phyloP scores from a whole-genome alignment of 2,888 invertebrate species.

The Glyphotaelius pellucidus region DNA sequence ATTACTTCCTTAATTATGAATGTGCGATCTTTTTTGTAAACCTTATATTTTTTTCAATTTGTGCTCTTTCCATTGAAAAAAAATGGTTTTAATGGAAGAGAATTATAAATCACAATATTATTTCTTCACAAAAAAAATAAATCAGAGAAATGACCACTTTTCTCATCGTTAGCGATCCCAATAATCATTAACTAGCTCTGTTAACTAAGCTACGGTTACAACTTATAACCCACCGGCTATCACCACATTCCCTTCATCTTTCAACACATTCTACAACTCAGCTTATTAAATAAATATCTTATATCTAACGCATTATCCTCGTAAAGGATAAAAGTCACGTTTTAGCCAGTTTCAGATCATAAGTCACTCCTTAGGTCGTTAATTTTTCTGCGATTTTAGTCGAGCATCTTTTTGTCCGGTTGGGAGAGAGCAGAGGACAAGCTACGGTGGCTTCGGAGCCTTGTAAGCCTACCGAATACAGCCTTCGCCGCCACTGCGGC shows the following conservation, averaged over 20 bases:
- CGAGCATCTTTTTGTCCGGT: not conserved
- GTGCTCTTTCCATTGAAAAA: no score
- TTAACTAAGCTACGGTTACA: not conserved
- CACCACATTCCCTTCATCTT: not conserved
- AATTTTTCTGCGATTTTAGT: conserved; percentile 22
- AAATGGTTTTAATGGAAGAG: no score
- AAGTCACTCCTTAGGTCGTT: conserved; percentile 18
- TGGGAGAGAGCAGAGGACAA: not conserved
- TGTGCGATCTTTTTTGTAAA: no score
- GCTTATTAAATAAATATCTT: not conserved
- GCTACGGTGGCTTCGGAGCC: not conserved
- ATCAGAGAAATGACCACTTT: not conserved
- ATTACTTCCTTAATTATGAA: no score
- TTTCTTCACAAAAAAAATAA: no score
- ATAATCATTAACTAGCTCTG: not conserved
- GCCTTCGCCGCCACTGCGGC: not conserved
- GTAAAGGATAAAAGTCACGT: not conserved
- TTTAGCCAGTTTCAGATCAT: not conserved
- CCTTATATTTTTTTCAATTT: no score
- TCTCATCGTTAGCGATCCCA: not conserved
- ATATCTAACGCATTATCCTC: not conserved
- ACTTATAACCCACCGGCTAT: not conserved
- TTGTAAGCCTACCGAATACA: not conserved
- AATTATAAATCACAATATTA: not conserved
- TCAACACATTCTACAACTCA: not conserved